phyloP scores from a whole-genome alignment of 2,797 vertebrate species.

The Coregonus ussuriensis region DNA sequence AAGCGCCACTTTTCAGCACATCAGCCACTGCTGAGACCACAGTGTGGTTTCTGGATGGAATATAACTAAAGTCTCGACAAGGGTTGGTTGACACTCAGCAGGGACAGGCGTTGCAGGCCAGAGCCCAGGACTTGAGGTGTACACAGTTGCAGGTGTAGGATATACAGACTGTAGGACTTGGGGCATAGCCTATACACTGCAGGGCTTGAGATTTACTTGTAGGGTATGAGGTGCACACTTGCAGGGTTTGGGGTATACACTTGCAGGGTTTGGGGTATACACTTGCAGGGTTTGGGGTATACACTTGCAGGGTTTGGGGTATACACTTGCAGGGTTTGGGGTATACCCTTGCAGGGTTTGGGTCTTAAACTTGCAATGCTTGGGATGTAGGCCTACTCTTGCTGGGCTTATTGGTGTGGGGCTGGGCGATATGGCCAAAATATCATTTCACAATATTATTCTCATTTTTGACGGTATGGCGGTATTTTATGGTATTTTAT shows the following conservation, averaged over 20 bases:
- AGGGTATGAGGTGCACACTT: too few species aligned
- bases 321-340: neutral
- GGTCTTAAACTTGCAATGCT: neutral
- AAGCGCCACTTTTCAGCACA: conserved; percentile 54
- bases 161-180: neutral
- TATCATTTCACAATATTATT: too few species aligned
- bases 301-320: neutral
- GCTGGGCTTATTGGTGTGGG: too few species aligned
- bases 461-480: too few species aligned
- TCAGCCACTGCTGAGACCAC: conserved; percentile 63
- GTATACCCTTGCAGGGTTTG: neutral
- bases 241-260: too few species aligned
- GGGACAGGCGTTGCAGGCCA: neutral
- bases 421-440: too few species aligned
- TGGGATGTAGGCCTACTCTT: neutral
- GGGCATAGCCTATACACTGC: neutral
- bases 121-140: neutral
- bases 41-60: conserved; percentile 71
- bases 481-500: too few species aligned
- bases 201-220: too few species aligned
- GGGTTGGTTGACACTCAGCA: conserved; percentile 34
- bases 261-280: neutral
- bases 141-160: neutral
- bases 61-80: conserved; percentile 11
- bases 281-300: neutral